Evolutionary conservation across 2,113 vertebrate genomes (phyloP).

Genomic region (Forbesichthys agassizii): DNA sequence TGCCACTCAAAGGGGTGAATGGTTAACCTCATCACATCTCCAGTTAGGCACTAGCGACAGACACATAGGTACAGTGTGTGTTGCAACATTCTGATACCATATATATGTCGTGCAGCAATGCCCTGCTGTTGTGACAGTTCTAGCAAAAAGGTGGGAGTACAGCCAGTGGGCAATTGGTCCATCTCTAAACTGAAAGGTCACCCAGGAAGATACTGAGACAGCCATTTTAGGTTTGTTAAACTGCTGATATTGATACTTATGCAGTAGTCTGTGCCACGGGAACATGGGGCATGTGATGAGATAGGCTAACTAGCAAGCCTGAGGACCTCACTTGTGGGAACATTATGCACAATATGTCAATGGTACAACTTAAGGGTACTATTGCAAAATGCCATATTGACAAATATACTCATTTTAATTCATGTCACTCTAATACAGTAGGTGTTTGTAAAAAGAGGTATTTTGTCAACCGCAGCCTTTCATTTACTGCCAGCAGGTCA

Average conservation of each 20-base stretch:
- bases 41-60: neutral
- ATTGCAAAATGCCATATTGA: neutral
- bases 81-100: neutral
- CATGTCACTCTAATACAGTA: neutral
- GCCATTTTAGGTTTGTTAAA: constrained; percentile 3
- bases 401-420: neutral
- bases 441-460: neutral
- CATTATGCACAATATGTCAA: neutral
- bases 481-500: no score
- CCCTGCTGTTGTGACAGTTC: neutral
- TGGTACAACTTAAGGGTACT: neutral
- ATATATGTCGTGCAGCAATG: neutral
- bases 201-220: neutral
- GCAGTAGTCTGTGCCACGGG: neutral
- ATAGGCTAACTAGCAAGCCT: neutral
- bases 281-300: neutral
- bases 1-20: neutral
- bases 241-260: constrained; percentile 2
- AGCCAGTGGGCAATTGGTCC: neutral
- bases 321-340: neutral
- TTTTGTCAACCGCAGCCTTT: neutral
- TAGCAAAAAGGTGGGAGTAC: neutral
- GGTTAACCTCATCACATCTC: neutral
- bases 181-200: neutral
- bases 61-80: neutral